Evolutionary conservation across 1,140 invertebrate genomes (phyloP).

Genomic region (Bombus difficillimus): DNA sequence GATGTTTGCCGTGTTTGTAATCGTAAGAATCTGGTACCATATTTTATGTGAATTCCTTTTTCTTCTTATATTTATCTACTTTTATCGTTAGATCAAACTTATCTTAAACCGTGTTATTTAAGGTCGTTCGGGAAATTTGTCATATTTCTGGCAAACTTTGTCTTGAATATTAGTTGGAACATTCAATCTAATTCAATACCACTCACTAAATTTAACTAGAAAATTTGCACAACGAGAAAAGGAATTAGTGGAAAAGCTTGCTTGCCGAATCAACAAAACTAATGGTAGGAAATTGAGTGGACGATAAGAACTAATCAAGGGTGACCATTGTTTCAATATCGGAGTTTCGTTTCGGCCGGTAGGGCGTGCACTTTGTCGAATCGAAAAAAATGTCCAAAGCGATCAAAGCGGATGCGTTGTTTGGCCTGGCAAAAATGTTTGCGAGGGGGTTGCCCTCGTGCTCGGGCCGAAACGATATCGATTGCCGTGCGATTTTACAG

Average conservation of each 20-base stretch:
- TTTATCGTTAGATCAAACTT: too few relatives aligned
- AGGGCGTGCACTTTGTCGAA: background rate
- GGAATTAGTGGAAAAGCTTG: background rate
- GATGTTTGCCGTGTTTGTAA: too few relatives aligned
- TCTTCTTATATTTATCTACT: too few relatives aligned
- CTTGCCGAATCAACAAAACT: background rate
- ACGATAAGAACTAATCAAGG: background rate
- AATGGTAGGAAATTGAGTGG: background rate
- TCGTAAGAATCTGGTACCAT: too few relatives aligned
- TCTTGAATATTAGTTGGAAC: too few relatives aligned
- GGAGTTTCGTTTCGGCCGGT: background rate
- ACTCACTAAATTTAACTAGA: too few relatives aligned
- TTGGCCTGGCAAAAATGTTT: background rate
- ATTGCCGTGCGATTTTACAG: conserved; percentile 12
- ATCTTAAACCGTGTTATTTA: too few relatives aligned
- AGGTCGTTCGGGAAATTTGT: too few relatives aligned
- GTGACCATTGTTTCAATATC: background rate
- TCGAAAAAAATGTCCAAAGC: conserved; percentile 3
- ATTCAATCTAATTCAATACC: too few relatives aligned
- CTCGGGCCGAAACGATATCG: background rate
- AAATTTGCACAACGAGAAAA: too few relatives aligned
- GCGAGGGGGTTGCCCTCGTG: background rate
- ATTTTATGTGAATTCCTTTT: too few relatives aligned
- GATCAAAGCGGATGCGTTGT: background rate
- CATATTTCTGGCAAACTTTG: too few relatives aligned